phyloP scores from a whole-genome alignment of 2,888 invertebrate species.

The Nephrocerus scutellatus region DNA sequence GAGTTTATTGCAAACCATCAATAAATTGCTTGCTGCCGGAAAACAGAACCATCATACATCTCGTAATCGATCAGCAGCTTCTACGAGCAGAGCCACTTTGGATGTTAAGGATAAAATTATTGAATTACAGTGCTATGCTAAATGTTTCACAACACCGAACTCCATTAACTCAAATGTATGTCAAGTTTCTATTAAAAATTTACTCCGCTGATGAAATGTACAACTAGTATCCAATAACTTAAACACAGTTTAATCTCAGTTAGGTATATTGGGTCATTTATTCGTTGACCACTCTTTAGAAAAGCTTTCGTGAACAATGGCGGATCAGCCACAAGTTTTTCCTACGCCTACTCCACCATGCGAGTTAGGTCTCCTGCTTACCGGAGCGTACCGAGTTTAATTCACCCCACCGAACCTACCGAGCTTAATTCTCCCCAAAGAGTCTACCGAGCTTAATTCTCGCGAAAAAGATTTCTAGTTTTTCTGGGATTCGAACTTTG shows the following conservation, averaged over 20 bases:
- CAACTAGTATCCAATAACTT: background rate
- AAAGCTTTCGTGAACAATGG: too few species aligned
- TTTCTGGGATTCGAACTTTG: too few species aligned
- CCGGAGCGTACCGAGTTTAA: too few species aligned
- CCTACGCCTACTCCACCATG: too few species aligned
- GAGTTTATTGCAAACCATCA: conserved; percentile 19
- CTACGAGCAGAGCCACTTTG: conserved; percentile 26
- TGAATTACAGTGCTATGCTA: conserved; percentile 41
- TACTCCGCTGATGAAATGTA: background rate
- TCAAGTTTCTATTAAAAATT: background rate
- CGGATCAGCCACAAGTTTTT: too few species aligned
- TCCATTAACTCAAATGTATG: too few species aligned
- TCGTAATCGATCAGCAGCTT: conserved; percentile 16
- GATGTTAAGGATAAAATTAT: conserved; percentile 43
- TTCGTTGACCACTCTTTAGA: too few species aligned
- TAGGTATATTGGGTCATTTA: background rate
- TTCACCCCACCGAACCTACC: too few species aligned
- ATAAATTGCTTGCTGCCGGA: conserved; percentile 4
- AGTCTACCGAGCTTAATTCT: too few species aligned
- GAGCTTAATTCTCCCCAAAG: too few species aligned
- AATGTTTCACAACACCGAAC: conserved; percentile 28
- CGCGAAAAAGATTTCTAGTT: too few species aligned
- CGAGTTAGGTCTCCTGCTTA: too few species aligned
- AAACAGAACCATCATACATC: background rate
- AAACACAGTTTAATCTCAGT: background rate